phyloP scores from a whole-genome alignment of 2,797 vertebrate genomes.

The Lagorchestes hirsutus region DNA sequence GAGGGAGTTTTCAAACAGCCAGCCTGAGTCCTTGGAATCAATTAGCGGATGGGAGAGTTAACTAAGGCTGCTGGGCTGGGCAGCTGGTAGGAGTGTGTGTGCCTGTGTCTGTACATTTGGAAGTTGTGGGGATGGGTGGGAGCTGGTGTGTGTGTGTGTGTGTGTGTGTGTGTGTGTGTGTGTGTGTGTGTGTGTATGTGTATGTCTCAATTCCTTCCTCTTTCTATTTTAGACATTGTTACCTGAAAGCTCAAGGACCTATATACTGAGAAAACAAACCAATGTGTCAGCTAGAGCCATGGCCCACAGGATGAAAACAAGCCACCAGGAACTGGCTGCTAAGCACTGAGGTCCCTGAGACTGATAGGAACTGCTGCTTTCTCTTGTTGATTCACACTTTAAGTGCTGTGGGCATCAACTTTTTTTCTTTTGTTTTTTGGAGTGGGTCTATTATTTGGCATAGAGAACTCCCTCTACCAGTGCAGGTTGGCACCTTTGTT shows the following conservation, averaged over 20 bases:
- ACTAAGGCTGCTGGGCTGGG: constrained; percentile 2
- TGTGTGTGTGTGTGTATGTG: background rate
- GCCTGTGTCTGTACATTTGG: background rate
- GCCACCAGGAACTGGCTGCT: background rate
- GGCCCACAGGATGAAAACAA: background rate
- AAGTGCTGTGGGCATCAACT: background rate
- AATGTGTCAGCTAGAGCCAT: background rate
- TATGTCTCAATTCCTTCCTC: background rate
- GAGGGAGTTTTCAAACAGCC: constrained; percentile 40
- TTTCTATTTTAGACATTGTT: constrained; percentile 58
- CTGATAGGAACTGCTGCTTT: background rate
- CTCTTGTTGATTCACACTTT: background rate
- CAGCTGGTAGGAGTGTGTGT: constrained; percentile 27
- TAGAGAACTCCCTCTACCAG: background rate
- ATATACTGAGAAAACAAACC: constrained; percentile 46
- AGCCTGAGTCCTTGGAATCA: constrained; percentile 30
- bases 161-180: background rate
- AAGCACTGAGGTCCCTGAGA: background rate
- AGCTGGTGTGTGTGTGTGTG: no score
- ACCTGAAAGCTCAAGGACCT: constrained; percentile 37
- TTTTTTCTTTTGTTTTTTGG: background rate
- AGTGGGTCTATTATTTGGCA: background rate
- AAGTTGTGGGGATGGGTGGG: background rate
- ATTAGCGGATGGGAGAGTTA: constrained; percentile 8
- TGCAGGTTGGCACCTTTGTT: background rate